These are phyloP conservation scores for Axea sp. DNA, from an alignment of 2,888 invertebrate species.

Conservation along the genomic window DNA sequence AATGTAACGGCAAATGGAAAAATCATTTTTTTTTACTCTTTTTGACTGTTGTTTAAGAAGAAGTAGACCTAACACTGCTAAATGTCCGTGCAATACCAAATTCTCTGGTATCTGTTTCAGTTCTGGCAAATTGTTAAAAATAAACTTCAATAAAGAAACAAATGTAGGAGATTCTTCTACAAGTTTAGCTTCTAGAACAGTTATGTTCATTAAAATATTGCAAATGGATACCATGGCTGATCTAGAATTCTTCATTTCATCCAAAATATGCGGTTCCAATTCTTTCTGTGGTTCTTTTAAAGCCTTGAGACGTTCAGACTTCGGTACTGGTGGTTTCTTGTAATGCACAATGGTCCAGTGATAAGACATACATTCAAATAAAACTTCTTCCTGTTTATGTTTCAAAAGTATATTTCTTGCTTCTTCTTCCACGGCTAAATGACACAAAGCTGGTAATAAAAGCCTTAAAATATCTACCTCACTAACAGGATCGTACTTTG, in stretches of 20 bases:
- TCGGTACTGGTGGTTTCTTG: constrained; percentile 89
- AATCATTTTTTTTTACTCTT: constrained; percentile 92
- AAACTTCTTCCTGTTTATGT: constrained; percentile 88
- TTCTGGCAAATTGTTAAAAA: constrained; percentile 91
- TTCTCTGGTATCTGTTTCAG: constrained; percentile 91
- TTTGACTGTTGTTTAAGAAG: constrained; percentile 90
- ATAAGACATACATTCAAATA: constrained; percentile 89
- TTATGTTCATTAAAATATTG: constrained; percentile 95
- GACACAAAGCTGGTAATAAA: constrained; percentile 93
- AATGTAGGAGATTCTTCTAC: constrained; percentile 90
- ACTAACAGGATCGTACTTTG: constrained; percentile 80
- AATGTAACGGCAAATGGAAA: constrained; percentile 92
- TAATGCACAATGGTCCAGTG: constrained; percentile 94
- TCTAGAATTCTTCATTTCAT: constrained; percentile 91
- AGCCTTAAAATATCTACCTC: constrained; percentile 88
- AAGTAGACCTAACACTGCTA: constrained; percentile 90
- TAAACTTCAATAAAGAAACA: constrained; percentile 89
- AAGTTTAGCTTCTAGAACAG: constrained; percentile 91
- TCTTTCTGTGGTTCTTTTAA: constrained; percentile 88
- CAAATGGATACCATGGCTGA: constrained; percentile 93
- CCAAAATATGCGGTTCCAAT: constrained; percentile 86
- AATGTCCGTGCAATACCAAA: constrained; percentile 90
- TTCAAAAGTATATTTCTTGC: constrained; percentile 89
- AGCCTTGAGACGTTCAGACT: constrained; percentile 88
- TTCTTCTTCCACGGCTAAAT: constrained; percentile 94